These are phyloP conservation scores for Perodicticus potto DNA, from an alignment of 2,797 vertebrate genomes.

Conservation along the genomic window DNA sequence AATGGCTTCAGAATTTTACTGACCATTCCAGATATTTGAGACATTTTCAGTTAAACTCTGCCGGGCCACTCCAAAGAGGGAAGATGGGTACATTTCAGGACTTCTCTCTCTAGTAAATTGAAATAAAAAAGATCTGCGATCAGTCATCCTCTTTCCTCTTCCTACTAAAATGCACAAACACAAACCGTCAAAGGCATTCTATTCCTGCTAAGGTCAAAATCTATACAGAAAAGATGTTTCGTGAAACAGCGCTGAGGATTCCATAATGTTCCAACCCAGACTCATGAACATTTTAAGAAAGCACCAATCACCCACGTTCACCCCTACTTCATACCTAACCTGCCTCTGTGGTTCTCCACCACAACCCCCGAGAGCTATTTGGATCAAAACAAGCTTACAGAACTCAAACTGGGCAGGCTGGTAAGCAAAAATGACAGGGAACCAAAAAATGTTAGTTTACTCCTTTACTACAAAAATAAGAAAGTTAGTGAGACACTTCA, in stretches of 20 bases:
- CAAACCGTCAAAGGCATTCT: not conserved
- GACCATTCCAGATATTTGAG: not conserved
- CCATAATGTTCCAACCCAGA: not conserved
- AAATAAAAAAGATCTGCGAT: constrained; percentile 19
- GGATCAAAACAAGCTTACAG: constrained; percentile 18
- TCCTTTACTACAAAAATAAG: constrained; percentile 61
- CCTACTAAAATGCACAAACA: not conserved
- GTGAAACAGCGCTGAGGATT: not conserved
- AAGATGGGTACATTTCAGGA: not conserved
- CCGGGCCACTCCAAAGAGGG: not conserved
- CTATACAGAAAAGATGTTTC: not conserved
- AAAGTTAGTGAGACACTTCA: constrained; percentile 56
- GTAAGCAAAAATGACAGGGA: not conserved
- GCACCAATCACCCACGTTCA: not conserved
- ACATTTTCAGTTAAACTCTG: constrained; percentile 14
- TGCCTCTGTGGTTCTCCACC: not conserved
- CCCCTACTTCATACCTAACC: not conserved
- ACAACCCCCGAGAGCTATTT: not conserved
- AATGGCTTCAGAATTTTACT: not conserved
- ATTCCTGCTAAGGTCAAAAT: not conserved
- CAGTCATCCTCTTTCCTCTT: not conserved
- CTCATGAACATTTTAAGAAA: not conserved
- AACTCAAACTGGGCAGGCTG: constrained; percentile 14
- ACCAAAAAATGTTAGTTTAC: constrained; percentile 16
- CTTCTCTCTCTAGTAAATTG: not conserved